Percentiles rank a stretch among this genome's conserved stretches.
Evolutionary conservation across 2,888 invertebrate genomes (phyloP).

Genomic region (Drosophila greeni): DNA sequence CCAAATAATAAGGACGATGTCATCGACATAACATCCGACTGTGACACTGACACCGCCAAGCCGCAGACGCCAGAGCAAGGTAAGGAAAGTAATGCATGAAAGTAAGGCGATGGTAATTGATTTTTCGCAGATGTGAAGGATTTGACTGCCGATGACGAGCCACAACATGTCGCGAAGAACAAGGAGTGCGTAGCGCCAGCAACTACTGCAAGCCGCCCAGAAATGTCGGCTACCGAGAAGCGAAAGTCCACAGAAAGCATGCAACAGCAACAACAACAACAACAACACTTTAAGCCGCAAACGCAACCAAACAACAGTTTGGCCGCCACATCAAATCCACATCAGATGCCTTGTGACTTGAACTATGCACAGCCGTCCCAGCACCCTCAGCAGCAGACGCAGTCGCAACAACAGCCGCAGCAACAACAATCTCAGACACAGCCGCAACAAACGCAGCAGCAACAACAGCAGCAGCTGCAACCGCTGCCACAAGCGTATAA

Average conservation of each 20-base stretch:
- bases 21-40: slow-evolving; percentile 75
- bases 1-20: slow-evolving; percentile 66
- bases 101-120: background rate
- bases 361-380: slow-evolving; percentile 13
- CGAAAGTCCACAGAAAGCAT: slow-evolving; percentile 27
- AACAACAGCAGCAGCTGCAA: slow-evolving; percentile 31
- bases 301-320: slow-evolving; percentile 24
- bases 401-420: slow-evolving; percentile 30
- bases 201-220: slow-evolving; percentile 17
- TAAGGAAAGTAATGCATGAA: slow-evolving; percentile 12
- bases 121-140: slow-evolving; percentile 25
- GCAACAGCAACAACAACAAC: slow-evolving; percentile 2
- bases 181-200: slow-evolving; percentile 34
- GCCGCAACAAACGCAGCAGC: slow-evolving; percentile 25
- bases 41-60: slow-evolving; percentile 61
- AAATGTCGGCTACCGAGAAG: slow-evolving; percentile 22
- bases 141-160: slow-evolving; percentile 33
- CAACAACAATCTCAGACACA: slow-evolving; percentile 40
- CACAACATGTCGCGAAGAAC: slow-evolving; percentile 22
- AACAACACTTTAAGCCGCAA: slow-evolving; percentile 27
- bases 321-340: slow-evolving; percentile 23
- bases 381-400: slow-evolving; percentile 10
- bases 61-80: slow-evolving; percentile 55
- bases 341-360: slow-evolving; percentile 39
- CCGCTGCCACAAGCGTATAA: slow-evolving; percentile 57